Evolutionary conservation across 2,113 vertebrate species (phyloP).

Genomic region (Aepyceros melampus): DNA sequence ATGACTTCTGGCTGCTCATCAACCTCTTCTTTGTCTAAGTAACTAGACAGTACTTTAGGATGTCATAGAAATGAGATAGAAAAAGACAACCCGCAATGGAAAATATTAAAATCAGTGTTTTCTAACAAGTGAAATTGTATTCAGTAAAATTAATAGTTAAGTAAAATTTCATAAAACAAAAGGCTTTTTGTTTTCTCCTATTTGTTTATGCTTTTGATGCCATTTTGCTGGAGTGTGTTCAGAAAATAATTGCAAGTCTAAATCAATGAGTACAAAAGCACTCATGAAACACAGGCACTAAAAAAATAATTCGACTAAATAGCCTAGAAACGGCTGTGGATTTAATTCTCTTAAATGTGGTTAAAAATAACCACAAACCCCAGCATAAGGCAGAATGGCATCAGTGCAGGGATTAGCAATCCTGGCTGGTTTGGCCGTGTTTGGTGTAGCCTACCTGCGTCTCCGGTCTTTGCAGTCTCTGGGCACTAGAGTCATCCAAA

Average conservation of each 20-base stretch:
- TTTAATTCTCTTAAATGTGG: neutral
- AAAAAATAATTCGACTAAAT: neutral
- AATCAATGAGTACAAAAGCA: neutral
- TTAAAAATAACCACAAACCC: neutral
- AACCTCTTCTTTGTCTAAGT: neutral
- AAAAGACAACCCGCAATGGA: neutral
- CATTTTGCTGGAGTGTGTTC: neutral
- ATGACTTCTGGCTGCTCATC: neutral
- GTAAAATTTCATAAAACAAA: neutral
- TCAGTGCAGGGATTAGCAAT: neutral
- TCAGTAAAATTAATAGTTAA: neutral
- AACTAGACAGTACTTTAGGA: neutral
- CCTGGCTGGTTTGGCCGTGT: neutral
- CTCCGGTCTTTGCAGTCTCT: neutral
- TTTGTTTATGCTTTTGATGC: neutral
- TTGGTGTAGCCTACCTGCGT: neutral
- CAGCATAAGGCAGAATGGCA: neutral
- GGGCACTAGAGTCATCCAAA: neutral
- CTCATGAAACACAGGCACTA: neutral
- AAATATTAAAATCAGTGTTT: neutral
- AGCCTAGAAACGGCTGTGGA: neutral
- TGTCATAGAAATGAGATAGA: neutral
- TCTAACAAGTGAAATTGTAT: neutral
- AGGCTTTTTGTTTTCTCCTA: neutral
- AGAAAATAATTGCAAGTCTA: neutral